Percentiles rank a stretch among this genome's conserved stretches.
Conservation (phyloP, 2,113 vertebrate species). For the Eudyptes chrysolophus region DNA sequence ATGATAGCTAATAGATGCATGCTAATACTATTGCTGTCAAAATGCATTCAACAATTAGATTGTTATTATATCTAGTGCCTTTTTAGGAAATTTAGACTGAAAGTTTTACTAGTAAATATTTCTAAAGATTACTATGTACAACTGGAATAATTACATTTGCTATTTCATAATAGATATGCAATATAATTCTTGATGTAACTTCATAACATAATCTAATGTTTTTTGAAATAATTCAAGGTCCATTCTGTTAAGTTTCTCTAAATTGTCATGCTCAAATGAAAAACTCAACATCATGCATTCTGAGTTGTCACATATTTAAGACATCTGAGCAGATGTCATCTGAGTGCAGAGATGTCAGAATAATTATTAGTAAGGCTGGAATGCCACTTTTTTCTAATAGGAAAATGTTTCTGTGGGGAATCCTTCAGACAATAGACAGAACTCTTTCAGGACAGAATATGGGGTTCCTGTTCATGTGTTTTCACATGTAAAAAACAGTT, state of each 20-base stretch:
- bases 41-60: neutral
- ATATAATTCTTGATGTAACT: neutral
- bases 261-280: neutral
- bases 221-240: neutral
- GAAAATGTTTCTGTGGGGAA: neutral
- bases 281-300: neutral
- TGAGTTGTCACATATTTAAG: constrained; percentile 1
- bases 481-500: neutral
- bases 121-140: neutral
- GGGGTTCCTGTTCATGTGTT: neutral
- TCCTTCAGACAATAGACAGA: neutral
- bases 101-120: neutral
- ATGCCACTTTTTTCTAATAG: neutral
- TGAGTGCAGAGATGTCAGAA: neutral
- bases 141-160: neutral
- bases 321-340: neutral
- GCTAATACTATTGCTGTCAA: neutral
- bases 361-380: neutral
- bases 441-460: neutral
- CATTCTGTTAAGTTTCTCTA: neutral
- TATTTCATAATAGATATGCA: neutral
- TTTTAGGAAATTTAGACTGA: neutral
- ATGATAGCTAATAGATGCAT: neutral
- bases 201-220: neutral
- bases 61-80: neutral